Evolutionary conservation across 2,797 vertebrate species (phyloP).

Genomic region (Astyanax mexicanus): DNA sequence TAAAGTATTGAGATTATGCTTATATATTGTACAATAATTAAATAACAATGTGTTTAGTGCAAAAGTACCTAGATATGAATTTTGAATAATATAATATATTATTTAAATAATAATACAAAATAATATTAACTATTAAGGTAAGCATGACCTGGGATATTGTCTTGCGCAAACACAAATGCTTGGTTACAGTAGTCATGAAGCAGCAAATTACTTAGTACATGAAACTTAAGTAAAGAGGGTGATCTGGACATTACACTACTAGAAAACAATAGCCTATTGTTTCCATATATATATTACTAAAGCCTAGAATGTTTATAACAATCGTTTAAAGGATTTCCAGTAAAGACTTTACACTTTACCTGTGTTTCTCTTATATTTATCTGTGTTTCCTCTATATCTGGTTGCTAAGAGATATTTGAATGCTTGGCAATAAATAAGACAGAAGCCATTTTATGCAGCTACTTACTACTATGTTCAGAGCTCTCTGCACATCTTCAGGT

Average conservation of each 20-base stretch:
- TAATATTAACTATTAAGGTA: too few species aligned
- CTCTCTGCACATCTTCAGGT: background rate
- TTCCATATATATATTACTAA: background rate
- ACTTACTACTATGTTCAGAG: background rate
- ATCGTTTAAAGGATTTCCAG: background rate
- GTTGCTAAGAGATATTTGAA: slow-evolving; percentile 66
- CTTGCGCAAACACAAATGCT: slow-evolving; percentile 38
- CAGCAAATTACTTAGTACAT: slow-evolving; percentile 56
- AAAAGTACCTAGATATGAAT: too few species aligned
- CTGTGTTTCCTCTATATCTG: slow-evolving; percentile 50
- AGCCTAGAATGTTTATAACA: background rate
- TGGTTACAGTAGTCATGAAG: slow-evolving; percentile 70
- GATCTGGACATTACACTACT: background rate
- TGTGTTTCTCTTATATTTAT: too few species aligned
- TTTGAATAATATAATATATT: too few species aligned
- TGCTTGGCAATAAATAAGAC: slow-evolving; percentile 52
- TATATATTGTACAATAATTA: too few species aligned
- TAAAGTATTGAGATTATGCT: too few species aligned
- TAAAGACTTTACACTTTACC: background rate
- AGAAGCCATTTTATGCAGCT: background rate
- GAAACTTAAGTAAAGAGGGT: background rate
- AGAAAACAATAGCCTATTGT: slow-evolving; percentile 7
- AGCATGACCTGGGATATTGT: background rate
- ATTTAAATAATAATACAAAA: too few species aligned
- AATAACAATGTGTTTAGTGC: too few species aligned